phyloP scores from a whole-genome alignment of 2,113 vertebrate genomes.

The Holacanthus passer region DNA sequence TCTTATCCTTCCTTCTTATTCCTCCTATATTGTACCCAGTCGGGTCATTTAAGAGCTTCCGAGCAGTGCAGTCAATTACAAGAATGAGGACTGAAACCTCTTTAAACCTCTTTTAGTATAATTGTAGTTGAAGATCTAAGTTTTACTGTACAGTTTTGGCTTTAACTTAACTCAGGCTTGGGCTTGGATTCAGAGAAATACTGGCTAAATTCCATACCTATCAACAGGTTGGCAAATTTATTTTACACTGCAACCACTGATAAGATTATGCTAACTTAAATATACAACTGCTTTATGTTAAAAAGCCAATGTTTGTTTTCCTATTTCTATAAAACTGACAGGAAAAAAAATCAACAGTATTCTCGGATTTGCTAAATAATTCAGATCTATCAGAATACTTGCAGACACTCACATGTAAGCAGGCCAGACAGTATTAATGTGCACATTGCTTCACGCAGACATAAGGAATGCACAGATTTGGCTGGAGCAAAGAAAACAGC shows the following conservation, averaged over 20 bases:
- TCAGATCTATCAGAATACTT: background rate
- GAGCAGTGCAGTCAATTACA: background rate
- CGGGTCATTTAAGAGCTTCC: background rate
- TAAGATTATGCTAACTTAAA: background rate
- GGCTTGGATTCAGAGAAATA: background rate
- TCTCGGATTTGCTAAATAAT: background rate
- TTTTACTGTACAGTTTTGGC: background rate
- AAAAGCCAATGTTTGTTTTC: background rate
- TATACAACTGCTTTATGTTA: background rate
- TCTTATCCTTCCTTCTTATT: background rate
- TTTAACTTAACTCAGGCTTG: background rate
- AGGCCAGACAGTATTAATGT: background rate
- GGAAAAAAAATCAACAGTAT: background rate
- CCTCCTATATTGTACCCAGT: background rate
- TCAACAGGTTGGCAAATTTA: background rate
- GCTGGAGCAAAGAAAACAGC: background rate
- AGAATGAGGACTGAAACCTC: background rate
- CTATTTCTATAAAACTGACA: background rate
- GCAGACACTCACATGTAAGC: background rate
- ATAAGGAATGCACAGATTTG: conserved; percentile 1
- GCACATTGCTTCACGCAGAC: background rate
- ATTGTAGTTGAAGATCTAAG: background rate
- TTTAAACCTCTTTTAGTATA: too few species aligned
- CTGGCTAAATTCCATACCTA: background rate
- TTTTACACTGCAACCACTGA: background rate